Percentiles rank a stretch among this genome's conserved stretches.
phyloP scores from a whole-genome alignment of 2,888 invertebrate genomes.

The Hybos culiciformis region DNA sequence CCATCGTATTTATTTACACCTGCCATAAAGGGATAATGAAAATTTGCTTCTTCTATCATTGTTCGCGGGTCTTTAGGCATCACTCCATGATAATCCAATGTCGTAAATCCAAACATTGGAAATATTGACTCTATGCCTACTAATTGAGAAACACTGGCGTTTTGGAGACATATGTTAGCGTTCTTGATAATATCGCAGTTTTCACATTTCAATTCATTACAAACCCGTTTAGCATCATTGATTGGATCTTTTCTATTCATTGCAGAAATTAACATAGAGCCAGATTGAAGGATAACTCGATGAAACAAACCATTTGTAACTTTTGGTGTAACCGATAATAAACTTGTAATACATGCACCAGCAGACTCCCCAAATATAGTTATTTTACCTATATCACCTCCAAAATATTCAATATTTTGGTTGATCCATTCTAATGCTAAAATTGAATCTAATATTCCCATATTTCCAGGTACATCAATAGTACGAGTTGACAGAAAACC shows the following conservation, averaged over 20 bases:
- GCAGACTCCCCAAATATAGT: conserved; percentile 43
- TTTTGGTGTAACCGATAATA: conserved; percentile 35
- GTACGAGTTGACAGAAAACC: conserved; percentile 40
- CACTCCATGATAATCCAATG: conserved; percentile 20
- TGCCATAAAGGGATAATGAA: conserved; percentile 29
- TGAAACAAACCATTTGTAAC: conserved; percentile 32
- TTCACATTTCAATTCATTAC: conserved; percentile 22
- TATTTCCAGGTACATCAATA: conserved; percentile 39
- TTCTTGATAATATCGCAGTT: conserved; percentile 15
- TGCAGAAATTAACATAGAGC: conserved; percentile 38
- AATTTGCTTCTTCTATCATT: conserved; percentile 13
- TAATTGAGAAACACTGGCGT: conserved; percentile 14
- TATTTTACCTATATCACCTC: conserved; percentile 38
- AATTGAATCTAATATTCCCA: conserved; percentile 38
- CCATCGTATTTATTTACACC: conserved; percentile 39
- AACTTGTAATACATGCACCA: conserved; percentile 37
- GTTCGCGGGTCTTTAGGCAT: conserved; percentile 18
- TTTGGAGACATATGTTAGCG: conserved; percentile 25
- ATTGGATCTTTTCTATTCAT: conserved; percentile 33
- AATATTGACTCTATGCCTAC: background rate
- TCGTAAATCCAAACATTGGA: background rate
- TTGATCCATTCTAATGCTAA: conserved; percentile 41
- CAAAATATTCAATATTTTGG: conserved; percentile 36
- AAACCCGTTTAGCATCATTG: conserved; percentile 25
- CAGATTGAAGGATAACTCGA: conserved; percentile 40